Evolutionary conservation across 2,888 invertebrate genomes (phyloP), one percentile per base, ranked within the genome.

Genomic region (Auanema sp.): DNA sequence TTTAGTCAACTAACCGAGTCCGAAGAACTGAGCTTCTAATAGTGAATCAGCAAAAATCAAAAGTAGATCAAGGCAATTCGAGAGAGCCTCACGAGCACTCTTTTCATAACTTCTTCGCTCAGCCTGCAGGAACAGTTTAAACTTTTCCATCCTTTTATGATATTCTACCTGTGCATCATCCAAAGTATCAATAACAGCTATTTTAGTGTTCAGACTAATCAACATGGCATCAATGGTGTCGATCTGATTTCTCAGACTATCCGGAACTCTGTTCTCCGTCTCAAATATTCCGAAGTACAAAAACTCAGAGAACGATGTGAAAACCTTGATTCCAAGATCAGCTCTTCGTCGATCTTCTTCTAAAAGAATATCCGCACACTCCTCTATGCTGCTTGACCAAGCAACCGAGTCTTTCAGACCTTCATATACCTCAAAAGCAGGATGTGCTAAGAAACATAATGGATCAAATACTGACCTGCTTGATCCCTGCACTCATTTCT

Each of bases 161-260:
- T 24, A 11, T 53, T 16, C 14, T 4, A 66, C 67, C 51, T 67
- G 62, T 18, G 57, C 69, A 33, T 78, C 79, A 43, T 77, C 67
- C 43, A 81, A 53, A 11, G 72, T 72, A 59, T 80, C 79, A 42
- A 80, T 69, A 0, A 77, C 80, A 12, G 79, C 79, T 51, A 81
- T 76, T 59, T 81, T 81, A 21, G 82, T 78, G 66, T 77, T 70
- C 43, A 83, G 59, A 49, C 76, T 75, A 53, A 80, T 76, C 24
- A 70, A 67, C 67, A 73, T 69, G 41, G 80, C 79, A 47, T 82
- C 79, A 33, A 82, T 52, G 21, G 69, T 68, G 55, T 82, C 82
- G 25, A 79, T 49, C 54, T 80, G 80, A 12, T 64, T 58, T 24
- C 58, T 58, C 21, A 64, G 52, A 43, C 58, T 58, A 41, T 65